These are phyloP conservation scores for Panurus biarmicus DNA, from an alignment of 2,113 vertebrate genomes.

Conservation along the genomic window DNA sequence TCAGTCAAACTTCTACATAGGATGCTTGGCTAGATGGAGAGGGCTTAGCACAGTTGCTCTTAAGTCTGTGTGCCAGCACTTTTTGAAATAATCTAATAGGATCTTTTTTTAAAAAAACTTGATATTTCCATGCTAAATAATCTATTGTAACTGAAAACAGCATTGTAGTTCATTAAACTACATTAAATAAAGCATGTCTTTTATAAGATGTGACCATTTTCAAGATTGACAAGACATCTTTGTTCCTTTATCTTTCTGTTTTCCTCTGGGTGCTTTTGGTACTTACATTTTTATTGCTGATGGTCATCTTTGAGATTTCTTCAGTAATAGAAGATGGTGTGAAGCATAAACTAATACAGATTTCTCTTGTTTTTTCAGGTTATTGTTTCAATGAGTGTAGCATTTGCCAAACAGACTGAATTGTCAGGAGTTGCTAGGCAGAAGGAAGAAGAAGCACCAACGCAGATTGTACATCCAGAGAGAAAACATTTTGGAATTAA, in stretches of 20 bases:
- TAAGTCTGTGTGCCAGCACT: background rate
- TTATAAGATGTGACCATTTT: no score
- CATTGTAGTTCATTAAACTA: background rate
- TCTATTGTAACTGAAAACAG: background rate
- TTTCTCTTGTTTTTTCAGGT: conserved; percentile 71
- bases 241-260: background rate
- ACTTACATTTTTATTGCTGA: background rate
- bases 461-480: conserved; percentile 16
- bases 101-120: background rate
- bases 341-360: background rate
- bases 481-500: conserved; percentile 13
- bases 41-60: background rate
- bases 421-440: conserved; percentile 69
- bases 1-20: background rate
- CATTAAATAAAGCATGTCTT: no score
- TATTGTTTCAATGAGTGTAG: conserved; percentile 93
- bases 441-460: conserved; percentile 56
- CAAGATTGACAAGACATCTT: background rate
- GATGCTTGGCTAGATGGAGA: background rate
- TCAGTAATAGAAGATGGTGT: background rate
- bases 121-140: background rate
- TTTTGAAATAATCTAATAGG: background rate
- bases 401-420: conserved; percentile 88
- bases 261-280: background rate
- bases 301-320: background rate